Conservation (phyloP, 2,113 vertebrate species). For the Herpailurus yagouaroundi region DNA sequence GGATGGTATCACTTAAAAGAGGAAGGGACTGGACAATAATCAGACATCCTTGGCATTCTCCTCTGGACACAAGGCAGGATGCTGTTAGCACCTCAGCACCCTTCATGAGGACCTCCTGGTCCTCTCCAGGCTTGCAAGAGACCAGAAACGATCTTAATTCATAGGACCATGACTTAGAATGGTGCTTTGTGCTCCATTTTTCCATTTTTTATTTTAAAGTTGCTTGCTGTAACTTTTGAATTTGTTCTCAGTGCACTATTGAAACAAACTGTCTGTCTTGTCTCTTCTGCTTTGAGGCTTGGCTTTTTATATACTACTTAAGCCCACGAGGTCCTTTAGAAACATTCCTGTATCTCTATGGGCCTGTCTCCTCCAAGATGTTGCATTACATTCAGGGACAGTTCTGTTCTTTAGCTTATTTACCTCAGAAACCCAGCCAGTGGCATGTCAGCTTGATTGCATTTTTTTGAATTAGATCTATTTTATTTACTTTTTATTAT, state of each 20-base stretch:
- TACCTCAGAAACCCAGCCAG: not conserved
- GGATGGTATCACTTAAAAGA: not conserved
- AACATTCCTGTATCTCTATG: not conserved
- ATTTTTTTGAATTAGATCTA: no score
- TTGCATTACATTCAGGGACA: not conserved
- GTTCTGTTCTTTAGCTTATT: not conserved
- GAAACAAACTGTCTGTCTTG: not conserved
- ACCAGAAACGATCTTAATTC: not conserved
- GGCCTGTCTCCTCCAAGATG: not conserved
- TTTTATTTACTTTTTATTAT: no score
- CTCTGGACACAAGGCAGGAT: not conserved
- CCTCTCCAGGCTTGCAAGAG: no score
- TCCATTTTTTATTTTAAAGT: not conserved
- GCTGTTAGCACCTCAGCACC: not conserved
- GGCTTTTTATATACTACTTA: not conserved
- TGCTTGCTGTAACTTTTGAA: not conserved
- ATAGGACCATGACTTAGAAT: not conserved
- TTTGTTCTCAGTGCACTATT: not conserved
- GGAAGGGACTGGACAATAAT: not conserved
- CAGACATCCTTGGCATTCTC: not conserved
- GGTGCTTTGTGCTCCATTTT: not conserved
- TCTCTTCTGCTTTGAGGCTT: not conserved
- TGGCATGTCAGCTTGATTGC: not conserved
- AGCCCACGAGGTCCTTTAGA: not conserved
- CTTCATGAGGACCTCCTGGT: not conserved